phyloP scores from a whole-genome alignment of 2,113 vertebrate species.

The Zosterops japonicus region DNA sequence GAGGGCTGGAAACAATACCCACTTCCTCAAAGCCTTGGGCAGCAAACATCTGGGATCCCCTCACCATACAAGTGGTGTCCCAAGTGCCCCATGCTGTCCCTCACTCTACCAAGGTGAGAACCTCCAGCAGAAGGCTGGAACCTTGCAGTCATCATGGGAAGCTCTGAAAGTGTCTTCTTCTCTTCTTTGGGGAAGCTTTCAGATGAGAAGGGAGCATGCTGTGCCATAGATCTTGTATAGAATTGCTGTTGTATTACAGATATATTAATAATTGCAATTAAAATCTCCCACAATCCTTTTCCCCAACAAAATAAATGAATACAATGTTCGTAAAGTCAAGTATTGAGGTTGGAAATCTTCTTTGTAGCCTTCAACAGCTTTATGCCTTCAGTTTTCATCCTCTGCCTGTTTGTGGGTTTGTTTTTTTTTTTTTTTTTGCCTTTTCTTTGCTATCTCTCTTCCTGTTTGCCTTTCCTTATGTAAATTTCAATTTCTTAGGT shows the following conservation, averaged over 20 bases:
- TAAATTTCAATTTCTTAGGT: neutral
- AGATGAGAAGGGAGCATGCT: neutral
- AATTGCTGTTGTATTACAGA: neutral
- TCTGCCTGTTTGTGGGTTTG: neutral
- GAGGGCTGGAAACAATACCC: rapidly evolving
- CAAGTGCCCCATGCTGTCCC: neutral
- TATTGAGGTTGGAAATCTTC: neutral
- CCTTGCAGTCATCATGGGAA: too few relatives aligned
- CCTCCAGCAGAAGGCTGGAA: neutral
- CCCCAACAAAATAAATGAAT: neutral
- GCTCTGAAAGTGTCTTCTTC: neutral
- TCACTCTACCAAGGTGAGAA: neutral
- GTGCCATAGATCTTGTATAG: neutral
- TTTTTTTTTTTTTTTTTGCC: neutral
- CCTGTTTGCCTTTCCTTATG: neutral
- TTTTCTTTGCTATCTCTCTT: neutral
- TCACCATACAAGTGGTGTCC: neutral
- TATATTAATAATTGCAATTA: neutral
- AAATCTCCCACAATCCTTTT: neutral
- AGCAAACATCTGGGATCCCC: neutral
- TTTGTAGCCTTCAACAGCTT: neutral
- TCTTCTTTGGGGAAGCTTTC: neutral
- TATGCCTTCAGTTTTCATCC: neutral
- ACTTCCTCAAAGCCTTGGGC: neutral
- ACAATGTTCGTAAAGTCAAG: neutral